Base-by-base conservation (phyloP, 1,140 invertebrate species). In the Drosophila biarmipes region DNA sequence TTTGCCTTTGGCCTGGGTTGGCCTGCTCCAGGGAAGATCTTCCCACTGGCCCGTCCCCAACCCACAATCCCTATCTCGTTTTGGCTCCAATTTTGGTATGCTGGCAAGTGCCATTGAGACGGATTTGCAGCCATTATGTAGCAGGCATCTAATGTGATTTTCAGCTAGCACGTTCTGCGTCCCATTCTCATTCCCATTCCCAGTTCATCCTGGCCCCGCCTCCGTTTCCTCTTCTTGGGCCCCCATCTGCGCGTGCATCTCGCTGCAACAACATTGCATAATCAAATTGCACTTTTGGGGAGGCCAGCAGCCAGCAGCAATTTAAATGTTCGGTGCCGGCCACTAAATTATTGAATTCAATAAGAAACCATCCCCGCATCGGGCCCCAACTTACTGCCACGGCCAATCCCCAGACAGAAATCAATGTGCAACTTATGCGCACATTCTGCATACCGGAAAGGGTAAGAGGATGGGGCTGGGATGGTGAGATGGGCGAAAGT, bases 311-410 rank as follows among this genome's bases (percentile, higher is more conserved):
- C 78, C 79, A 71, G 66, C 57, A 72, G 74, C 82, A 86, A 86
- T 87, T 86, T 86, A 74, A 87, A 89, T 87, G 73, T 86, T 89
- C 78, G 78, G 59, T 35, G 67, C 76, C 51, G 64, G 66, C 66
- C 84, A 84, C 85, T 89, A 89, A 89, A 89, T 89, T 89, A 89
- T 89, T 89, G 84, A 89, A 89, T 89, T 89, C 84, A 89, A 89
- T 89, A 89, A 85, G 79, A 87, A 66, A 64, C 48, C 62, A 56
- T 42, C 66, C 37, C 58, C 37, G 29, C 48, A 46, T 27, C 34
- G 54, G 57, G 62, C 73, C 37, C 62, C 45, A 58, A 51, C 58
- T 75, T 49, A 66, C 61, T 49, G 62, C 77, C 76, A 72, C 64
- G 66, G 46, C 63, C 78, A 81, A 85, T 87, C 80, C 84, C 77